phyloP scores from a whole-genome alignment of 2,113 vertebrate species.

The Dermatemys mawii region DNA sequence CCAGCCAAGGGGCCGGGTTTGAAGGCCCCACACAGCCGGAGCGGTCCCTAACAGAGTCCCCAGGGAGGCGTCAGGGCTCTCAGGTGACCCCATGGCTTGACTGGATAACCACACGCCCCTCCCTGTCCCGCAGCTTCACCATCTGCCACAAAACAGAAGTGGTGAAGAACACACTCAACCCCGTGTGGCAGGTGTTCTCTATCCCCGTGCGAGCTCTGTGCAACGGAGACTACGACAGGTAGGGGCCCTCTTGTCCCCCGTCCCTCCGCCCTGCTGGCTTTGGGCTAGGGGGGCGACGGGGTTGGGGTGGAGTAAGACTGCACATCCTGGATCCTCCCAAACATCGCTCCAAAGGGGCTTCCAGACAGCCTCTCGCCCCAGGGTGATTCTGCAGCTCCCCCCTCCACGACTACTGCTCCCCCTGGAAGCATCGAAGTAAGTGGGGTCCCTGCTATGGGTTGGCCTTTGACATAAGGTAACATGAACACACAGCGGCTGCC shows the following conservation, averaged over 20 bases:
- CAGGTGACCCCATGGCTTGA: neutral
- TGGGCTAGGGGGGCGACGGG: neutral
- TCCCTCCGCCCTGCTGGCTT: neutral
- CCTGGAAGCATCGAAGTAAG: neutral
- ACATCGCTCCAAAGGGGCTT: neutral
- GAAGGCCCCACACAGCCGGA: neutral
- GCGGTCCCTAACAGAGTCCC: neutral
- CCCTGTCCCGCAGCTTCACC: slow-evolving; percentile 75
- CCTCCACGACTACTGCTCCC: no score
- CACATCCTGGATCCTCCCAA: neutral
- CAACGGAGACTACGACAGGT: slow-evolving; percentile 94
- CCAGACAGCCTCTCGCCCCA: neutral
- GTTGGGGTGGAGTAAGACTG: neutral
- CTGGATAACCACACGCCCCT: neutral
- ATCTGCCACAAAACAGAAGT: slow-evolving; percentile 86
- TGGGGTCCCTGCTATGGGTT: neutral
- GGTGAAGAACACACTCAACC: slow-evolving; percentile 90
- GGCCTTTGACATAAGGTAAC: neutral
- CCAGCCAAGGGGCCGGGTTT: neutral
- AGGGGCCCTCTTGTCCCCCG: neutral
- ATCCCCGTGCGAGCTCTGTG: slow-evolving; percentile 92
- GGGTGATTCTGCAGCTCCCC: neutral
- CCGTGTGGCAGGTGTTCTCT: slow-evolving; percentile 90
- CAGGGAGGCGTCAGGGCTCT: neutral
- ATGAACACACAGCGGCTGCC: neutral